These are phyloP conservation scores for Eurois occulta DNA, from an alignment of 2,888 invertebrate genomes.

Conservation along the genomic window DNA sequence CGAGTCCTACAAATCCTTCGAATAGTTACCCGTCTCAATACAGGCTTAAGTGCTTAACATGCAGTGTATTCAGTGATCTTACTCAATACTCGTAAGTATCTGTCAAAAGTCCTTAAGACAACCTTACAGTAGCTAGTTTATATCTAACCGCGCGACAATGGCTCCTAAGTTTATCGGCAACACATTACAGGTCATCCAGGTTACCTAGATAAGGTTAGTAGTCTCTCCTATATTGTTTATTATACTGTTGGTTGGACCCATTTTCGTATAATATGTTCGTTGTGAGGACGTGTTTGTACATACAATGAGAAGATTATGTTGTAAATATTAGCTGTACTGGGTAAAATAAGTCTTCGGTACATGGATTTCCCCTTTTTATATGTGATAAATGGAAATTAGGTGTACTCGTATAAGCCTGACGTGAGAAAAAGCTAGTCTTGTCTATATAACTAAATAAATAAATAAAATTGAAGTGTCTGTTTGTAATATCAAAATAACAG, in stretches of 20 bases:
- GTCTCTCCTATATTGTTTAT: constrained; percentile 23
- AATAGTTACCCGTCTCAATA: constrained; percentile 15
- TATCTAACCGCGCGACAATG: constrained; percentile 41
- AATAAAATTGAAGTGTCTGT: no score
- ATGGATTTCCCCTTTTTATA: no score
- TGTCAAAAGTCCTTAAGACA: constrained; percentile 32
- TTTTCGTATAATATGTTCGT: constrained; percentile 12
- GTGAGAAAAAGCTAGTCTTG: no score
- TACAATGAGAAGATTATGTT: constrained; percentile 7
- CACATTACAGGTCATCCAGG: constrained; percentile 46
- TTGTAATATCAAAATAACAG: no score
- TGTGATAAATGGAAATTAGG: no score
- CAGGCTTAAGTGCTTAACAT: neutral
- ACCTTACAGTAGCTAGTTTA: constrained; percentile 31
- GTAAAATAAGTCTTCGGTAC: neutral
- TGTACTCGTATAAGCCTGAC: no score
- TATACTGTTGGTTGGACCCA: neutral
- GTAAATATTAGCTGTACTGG: neutral
- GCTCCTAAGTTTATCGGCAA: constrained; percentile 38
- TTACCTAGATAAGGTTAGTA: constrained; percentile 40
- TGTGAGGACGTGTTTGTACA: constrained; percentile 8
- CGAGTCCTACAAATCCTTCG: neutral
- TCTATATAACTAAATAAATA: no score
- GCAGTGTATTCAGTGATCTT: neutral
- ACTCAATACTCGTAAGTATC: no score